Evolutionary conservation across 2,888 invertebrate genomes (phyloP).

Genomic region (Mythimna albipuncta): DNA sequence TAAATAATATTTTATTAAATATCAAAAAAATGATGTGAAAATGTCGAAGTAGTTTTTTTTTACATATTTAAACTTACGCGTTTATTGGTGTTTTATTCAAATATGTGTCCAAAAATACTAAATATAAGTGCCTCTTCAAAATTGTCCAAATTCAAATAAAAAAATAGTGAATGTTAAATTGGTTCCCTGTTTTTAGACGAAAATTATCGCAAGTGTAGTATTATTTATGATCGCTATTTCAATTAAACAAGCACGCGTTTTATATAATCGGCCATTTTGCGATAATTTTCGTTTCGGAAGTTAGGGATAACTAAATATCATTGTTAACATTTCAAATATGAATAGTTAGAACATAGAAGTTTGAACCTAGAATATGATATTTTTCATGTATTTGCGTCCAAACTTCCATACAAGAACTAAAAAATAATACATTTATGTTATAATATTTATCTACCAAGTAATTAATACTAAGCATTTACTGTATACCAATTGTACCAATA

Average conservation of each 20-base stretch:
- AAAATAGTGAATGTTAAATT: not conserved
- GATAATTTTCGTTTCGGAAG: not conserved
- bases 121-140: constrained; percentile 47
- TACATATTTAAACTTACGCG: not conserved
- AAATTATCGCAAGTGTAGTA: not conserved
- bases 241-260: too few relatives aligned
- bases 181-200: not conserved
- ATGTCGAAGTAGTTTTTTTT: constrained; percentile 9
- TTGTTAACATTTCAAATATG: constrained; percentile 4
- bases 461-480: constrained; percentile 30
- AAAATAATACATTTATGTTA: not conserved
- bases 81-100: not conserved
- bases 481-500: constrained; percentile 25
- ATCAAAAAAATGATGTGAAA: constrained; percentile 9
- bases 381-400: constrained; percentile 3
- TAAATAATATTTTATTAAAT: constrained; percentile 1
- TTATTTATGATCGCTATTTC: not conserved
- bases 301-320: not conserved
- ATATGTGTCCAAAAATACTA: constrained; percentile 4
- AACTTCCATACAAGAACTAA: constrained; percentile 2
- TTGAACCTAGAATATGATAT: not conserved
- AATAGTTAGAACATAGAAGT: not conserved
- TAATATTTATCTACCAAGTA: constrained; percentile 15
- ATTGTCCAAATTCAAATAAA: constrained; percentile 34
- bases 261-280: not conserved